phyloP scores from a whole-genome alignment of 2,888 invertebrate genomes.

The Macrosoma leucophasiata region DNA sequence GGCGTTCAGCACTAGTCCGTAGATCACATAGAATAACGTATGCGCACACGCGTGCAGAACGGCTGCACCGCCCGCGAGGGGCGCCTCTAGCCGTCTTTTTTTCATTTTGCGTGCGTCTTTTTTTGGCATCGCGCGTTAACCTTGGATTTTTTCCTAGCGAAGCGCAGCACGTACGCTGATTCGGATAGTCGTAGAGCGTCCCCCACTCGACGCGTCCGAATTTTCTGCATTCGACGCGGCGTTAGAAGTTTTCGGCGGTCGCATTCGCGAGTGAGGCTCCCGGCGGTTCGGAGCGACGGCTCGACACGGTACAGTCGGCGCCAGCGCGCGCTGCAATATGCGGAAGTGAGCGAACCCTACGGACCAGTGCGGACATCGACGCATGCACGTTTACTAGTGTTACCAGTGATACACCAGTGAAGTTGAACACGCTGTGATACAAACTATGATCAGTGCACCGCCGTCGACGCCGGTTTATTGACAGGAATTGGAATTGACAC shows the following conservation, averaged over 20 bases:
- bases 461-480: slow-evolving; percentile 60
- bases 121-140: slow-evolving; percentile 75
- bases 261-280: slow-evolving; percentile 71
- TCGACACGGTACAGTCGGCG: slow-evolving; percentile 33
- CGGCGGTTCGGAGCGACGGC: slow-evolving; percentile 57
- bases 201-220: slow-evolving; percentile 72
- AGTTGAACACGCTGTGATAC: slow-evolving; percentile 59
- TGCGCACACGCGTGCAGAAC: slow-evolving; percentile 50
- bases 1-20: slow-evolving; percentile 6
- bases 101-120: slow-evolving; percentile 74
- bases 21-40: slow-evolving; percentile 24
- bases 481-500: slow-evolving; percentile 61
- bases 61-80: slow-evolving; percentile 64
- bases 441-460: slow-evolving; percentile 67
- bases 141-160: slow-evolving; percentile 74
- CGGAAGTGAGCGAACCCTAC: slow-evolving; percentile 75
- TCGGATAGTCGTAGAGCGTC: slow-evolving; percentile 72
- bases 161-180: slow-evolving; percentile 73
- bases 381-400: slow-evolving; percentile 47
- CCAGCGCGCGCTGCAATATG: slow-evolving; percentile 62
- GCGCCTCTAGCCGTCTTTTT: slow-evolving; percentile 68
- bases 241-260: slow-evolving; percentile 71
- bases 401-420: slow-evolving; percentile 56
- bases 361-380: slow-evolving; percentile 42
- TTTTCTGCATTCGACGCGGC: slow-evolving; percentile 73